Conservation (phyloP, 2,888 invertebrate genomes). For the Antitype chi region DNA sequence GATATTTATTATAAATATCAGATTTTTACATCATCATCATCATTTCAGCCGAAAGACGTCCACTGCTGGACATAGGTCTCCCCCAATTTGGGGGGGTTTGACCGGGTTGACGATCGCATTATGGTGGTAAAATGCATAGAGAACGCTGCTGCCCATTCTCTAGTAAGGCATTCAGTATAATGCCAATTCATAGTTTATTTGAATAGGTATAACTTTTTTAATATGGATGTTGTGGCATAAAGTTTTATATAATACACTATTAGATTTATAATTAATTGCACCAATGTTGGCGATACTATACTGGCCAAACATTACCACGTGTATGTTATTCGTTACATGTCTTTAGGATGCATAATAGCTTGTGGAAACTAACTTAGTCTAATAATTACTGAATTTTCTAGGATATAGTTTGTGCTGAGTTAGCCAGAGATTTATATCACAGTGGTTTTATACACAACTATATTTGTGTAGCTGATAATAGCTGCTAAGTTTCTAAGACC, state of each 20-base stretch:
- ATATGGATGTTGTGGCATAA: constrained; percentile 4
- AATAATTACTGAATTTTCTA: neutral
- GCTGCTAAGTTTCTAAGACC: too few relatives aligned
- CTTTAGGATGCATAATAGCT: neutral
- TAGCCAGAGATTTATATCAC: neutral
- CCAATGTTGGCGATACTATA: neutral
- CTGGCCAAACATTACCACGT: neutral
- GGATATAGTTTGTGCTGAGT: neutral
- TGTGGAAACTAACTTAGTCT: neutral
- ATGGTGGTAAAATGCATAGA: too few relatives aligned
- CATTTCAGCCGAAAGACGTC: too few relatives aligned
- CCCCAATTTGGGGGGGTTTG: too few relatives aligned
- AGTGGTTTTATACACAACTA: too few relatives aligned
- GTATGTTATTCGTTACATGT: neutral
- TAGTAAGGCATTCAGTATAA: constrained; percentile 11
- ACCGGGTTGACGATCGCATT: too few relatives aligned
- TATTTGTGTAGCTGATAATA: neutral
- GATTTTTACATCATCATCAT: too few relatives aligned
- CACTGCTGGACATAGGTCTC: too few relatives aligned
- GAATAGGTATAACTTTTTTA: constrained; percentile 9
- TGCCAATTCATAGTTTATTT: constrained; percentile 14
- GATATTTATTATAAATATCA: too few relatives aligned
- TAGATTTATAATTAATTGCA: constrained; percentile 16
- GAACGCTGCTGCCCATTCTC: too few relatives aligned
- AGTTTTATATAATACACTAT: constrained; percentile 11